A percentile compares a stretch with the other conserved stretches of the same genome.
These are phyloP conservation scores for Tortricodes alternella DNA, from an alignment of 2,888 invertebrate species.

Conservation along the genomic window DNA sequence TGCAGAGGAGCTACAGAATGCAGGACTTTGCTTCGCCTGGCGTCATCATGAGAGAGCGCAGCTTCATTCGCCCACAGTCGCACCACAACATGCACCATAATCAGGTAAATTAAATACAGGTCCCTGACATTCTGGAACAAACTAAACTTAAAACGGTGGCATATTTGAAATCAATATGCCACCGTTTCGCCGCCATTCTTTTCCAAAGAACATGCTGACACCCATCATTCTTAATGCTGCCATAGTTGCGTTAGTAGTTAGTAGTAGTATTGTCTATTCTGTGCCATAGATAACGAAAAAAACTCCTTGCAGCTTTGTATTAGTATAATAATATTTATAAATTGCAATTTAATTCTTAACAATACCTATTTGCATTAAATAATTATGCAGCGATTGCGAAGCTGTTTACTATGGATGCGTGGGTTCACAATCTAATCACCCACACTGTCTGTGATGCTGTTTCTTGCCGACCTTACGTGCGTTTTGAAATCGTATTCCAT, in stretches of 20 bases:
- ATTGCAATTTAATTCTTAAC: not conserved
- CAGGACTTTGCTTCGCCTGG: slow-evolving; percentile 81
- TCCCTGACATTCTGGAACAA: slow-evolving; percentile 14
- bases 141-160: too few relatives aligned
- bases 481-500: slow-evolving; percentile 17
- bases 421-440: slow-evolving; percentile 26
- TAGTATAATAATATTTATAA: not conserved
- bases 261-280: too few relatives aligned
- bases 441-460: slow-evolving; percentile 12
- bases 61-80: slow-evolving; percentile 85
- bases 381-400: slow-evolving; percentile 28
- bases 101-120: slow-evolving; percentile 60
- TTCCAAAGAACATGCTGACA: too few relatives aligned
- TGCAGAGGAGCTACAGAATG: slow-evolving; percentile 79
- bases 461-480: slow-evolving; percentile 13
- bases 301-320: not conserved
- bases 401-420: slow-evolving; percentile 16
- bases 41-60: slow-evolving; percentile 86
- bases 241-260: too few relatives aligned
- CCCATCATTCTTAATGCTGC: too few relatives aligned
- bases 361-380: slow-evolving; percentile 7
- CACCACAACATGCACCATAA: slow-evolving; percentile 82
- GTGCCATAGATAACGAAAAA: too few relatives aligned
- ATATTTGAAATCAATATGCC: too few relatives aligned
- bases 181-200: too few relatives aligned